Percentiles rank a stretch among this genome's conserved stretches.
Evolutionary conservation across 2,888 invertebrate genomes (phyloP).

Genomic region (Epicampocera succincta): DNA sequence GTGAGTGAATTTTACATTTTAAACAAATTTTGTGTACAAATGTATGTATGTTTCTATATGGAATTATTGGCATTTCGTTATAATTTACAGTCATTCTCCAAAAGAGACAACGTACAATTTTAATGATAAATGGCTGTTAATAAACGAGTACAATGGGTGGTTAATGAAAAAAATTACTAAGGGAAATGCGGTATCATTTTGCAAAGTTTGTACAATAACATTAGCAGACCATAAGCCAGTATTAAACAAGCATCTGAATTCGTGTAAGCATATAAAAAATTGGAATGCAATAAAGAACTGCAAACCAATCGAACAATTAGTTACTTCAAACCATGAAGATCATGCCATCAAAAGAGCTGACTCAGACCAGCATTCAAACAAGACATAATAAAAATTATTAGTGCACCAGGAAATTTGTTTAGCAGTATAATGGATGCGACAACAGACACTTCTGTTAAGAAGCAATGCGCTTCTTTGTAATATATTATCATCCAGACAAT

Average conservation of each 20-base stretch:
- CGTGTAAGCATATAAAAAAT: too few species aligned
- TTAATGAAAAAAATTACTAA: conserved; percentile 2
- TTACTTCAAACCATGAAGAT: too few species aligned
- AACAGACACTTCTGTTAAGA: neutral
- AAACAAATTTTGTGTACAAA: neutral
- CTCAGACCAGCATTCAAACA: neutral
- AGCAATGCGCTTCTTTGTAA: neutral
- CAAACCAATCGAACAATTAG: too few species aligned
- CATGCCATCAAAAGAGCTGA: too few species aligned
- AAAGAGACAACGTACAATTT: neutral
- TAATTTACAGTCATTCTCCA: conserved; percentile 1
- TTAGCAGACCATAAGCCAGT: neutral
- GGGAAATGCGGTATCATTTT: conserved; percentile 7
- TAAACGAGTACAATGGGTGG: conserved; percentile 2
- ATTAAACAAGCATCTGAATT: neutral
- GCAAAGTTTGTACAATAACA: neutral
- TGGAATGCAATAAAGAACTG: too few species aligned
- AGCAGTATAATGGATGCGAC: neutral
- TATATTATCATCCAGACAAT: conserved; percentile 4
- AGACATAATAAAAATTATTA: conserved; percentile 2
- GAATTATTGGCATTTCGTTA: neutral
- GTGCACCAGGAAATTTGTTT: neutral
- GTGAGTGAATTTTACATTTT: conserved; percentile 3
- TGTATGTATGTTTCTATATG: too few species aligned
- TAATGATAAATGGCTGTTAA: conserved; percentile 9